phyloP scores from a whole-genome alignment of 1,140 invertebrate genomes.

The Halotydeus destructor region DNA sequence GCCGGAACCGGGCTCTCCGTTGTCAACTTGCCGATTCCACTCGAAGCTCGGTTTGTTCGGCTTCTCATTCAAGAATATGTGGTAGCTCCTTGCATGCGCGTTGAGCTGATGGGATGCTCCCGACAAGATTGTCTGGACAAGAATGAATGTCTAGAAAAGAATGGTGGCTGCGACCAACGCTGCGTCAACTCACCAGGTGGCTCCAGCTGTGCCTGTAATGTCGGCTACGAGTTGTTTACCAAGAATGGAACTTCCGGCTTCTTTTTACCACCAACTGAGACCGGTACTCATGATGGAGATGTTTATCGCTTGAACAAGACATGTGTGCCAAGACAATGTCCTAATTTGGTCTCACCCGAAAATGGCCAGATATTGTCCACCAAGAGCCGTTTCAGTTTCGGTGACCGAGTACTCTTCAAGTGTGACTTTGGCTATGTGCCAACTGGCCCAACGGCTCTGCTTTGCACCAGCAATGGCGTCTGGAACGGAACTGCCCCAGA shows the following conservation, averaged over 20 bases:
- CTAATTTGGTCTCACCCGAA: conserved; percentile 49
- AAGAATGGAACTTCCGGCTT: conserved; percentile 80
- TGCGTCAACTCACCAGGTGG: conserved; percentile 71
- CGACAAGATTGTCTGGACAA: conserved; percentile 69
- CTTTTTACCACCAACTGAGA: conserved; percentile 53
- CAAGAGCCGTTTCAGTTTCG: conserved; percentile 60
- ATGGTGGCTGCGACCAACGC: conserved; percentile 83
- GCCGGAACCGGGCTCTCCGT: conserved; percentile 61
- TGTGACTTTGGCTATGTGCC: conserved; percentile 88
- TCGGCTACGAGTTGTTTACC: conserved; percentile 74
- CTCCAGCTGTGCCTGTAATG: conserved; percentile 68
- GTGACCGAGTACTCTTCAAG: conserved; percentile 70
- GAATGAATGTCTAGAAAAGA: conserved; percentile 69
- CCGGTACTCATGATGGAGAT: conserved; percentile 64
- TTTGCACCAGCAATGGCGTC: conserved; percentile 66
- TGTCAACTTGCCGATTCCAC: conserved; percentile 65
- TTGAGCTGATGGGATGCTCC: conserved; percentile 83
- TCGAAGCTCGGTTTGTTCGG: conserved; percentile 69
- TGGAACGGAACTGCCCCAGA: conserved; percentile 86
- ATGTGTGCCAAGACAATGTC: conserved; percentile 75
- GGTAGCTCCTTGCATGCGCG: conserved; percentile 61
- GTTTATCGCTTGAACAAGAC: conserved; percentile 79
- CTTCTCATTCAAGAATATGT: conserved; percentile 72
- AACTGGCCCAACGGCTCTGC: conserved; percentile 52
- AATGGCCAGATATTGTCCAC: conserved; percentile 72